Conservation (phyloP, 2,888 invertebrate species). For the Polydrusus cervinus region DNA sequence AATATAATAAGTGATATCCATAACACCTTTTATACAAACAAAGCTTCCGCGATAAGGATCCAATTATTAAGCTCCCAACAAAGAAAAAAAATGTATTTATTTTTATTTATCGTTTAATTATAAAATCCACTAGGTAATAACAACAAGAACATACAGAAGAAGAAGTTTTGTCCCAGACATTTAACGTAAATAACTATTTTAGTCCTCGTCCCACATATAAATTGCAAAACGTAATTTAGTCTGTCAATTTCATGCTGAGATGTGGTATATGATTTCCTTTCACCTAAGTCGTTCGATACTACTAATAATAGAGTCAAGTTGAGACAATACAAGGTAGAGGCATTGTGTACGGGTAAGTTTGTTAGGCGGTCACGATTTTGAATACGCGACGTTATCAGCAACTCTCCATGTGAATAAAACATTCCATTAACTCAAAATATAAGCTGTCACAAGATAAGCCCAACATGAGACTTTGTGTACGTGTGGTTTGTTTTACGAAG, state of each 20-base stretch:
- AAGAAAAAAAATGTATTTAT: no score
- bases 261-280: slow-evolving; percentile 23
- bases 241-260: slow-evolving; percentile 3
- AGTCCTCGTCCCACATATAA: no score
- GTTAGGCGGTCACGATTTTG: slow-evolving; percentile 40
- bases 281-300: slow-evolving; percentile 7
- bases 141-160: no score
- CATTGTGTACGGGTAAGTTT: slow-evolving; percentile 38
- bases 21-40: no score
- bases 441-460: slow-evolving; percentile 52
- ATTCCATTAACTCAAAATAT: slow-evolving; percentile 52
- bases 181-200: no score
- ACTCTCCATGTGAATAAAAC: slow-evolving; percentile 49
- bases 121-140: no score
- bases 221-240: neutral
- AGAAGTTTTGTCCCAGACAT: no score
- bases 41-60: no score
- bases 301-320: slow-evolving; percentile 21
- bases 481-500: slow-evolving; percentile 38
- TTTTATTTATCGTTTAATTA: no score
- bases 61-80: no score
- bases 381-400: slow-evolving; percentile 47
- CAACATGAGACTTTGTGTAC: slow-evolving; percentile 43
- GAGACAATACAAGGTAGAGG: slow-evolving; percentile 31
- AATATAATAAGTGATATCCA: no score